Base-by-base conservation (phyloP, 2,113 vertebrate genomes). In the Eubucco bourcierii region DNA sequence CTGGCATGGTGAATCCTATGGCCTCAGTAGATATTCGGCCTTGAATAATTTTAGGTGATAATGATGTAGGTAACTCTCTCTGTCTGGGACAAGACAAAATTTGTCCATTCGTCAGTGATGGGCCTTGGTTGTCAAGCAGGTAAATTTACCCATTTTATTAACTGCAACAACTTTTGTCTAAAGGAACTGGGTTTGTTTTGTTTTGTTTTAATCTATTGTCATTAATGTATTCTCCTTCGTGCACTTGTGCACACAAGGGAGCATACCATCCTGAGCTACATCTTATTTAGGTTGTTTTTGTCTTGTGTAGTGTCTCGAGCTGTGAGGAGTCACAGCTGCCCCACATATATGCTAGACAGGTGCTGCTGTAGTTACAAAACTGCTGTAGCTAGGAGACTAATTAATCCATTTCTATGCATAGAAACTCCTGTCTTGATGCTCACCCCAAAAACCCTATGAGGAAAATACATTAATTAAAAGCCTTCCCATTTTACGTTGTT, bases 401-500 rank as follows among this genome's bases (percentile, higher is more conserved):
- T 73, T 70, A 5, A 66, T 65, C 55, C 46, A 15, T 63, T 70
- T 73, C 44, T 65, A 4, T 47, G 33, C 20, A 3, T 61, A 39
- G 28, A 56, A 90, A 55, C 28, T 25, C 24, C 52, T 79, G 4
- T 68, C 11, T 47, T 78, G 74, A 78, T 1, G 2, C 8, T 80
- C 37, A 47, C 5, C 5, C 2, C 25, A 1, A 1, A 27, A 13
- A 0, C 29, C 15, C 15, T 21, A 28, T 21, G 7, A 55, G 7
- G 6, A 79, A 90, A 88, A 79, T 52, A 20, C 3, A 5, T 86
- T 88, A 21, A 67, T 65, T 55, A 82, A 79, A 79, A 27, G 4
- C 5, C 14, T 79, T 58, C 15, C 76, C 1, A 16, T 70, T 90
- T 87, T 75, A 16, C n/a, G 24, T 58, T 78, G 14, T 52, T 91